Conservation (phyloP, 2,888 invertebrate genomes). For the Pecten maximus region DNA sequence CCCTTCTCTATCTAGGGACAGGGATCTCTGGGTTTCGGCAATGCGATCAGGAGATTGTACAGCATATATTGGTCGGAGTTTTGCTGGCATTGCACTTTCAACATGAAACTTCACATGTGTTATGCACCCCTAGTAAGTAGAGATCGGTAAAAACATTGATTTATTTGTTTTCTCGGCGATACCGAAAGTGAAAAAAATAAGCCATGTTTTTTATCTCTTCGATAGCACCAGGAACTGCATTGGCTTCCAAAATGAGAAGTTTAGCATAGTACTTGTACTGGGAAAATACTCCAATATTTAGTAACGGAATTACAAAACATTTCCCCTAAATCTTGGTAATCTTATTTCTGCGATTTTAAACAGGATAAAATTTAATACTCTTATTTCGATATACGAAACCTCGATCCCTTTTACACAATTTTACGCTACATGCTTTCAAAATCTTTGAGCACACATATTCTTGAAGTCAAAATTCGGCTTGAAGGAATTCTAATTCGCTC, state of each 20-base stretch:
- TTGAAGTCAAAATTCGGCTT: background rate
- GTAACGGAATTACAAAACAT: background rate
- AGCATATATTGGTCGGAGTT: background rate
- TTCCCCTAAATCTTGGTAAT: background rate
- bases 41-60: background rate
- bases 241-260: background rate
- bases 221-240: background rate
- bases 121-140: background rate
- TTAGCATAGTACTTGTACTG: background rate
- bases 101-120: background rate
- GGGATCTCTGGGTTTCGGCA: background rate
- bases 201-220: background rate
- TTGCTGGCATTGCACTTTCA: background rate
- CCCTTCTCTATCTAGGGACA: background rate
- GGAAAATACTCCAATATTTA: background rate
- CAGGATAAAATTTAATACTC: background rate
- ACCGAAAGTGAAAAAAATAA: slow-evolving; percentile 1
- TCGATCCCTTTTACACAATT: background rate
- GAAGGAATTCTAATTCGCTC: slow-evolving; percentile 9
- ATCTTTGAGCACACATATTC: background rate
- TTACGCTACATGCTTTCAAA: background rate
- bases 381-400: slow-evolving; percentile 26
- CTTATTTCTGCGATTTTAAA: background rate
- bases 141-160: background rate
- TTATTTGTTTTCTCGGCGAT: slow-evolving; percentile 1